phyloP scores from a whole-genome alignment of 1,140 invertebrate species.

The Pentalonia nigronervosa region DNA sequence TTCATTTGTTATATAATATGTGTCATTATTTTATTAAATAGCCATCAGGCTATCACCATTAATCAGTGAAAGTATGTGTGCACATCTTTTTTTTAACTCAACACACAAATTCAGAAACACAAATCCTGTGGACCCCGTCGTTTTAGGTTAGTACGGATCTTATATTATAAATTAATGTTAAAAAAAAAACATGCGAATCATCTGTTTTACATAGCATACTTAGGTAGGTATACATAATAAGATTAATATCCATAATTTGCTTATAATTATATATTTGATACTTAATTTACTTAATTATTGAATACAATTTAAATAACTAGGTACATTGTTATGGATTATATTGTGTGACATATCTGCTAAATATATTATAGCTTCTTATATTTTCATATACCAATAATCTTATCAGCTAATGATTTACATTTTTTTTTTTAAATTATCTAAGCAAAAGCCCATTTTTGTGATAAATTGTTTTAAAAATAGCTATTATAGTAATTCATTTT shows the following conservation, averaged over 20 bases:
- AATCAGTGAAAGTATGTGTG: slow-evolving; percentile 46
- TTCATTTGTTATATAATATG: slow-evolving; percentile 41
- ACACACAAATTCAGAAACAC: slow-evolving; percentile 52
- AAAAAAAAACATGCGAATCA: not conserved
- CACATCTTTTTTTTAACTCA: slow-evolving; percentile 42
- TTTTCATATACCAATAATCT: not conserved
- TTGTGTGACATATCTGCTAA: too few relatives aligned
- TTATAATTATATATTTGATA: not conserved
- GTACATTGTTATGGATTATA: too few relatives aligned
- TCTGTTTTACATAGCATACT: not conserved
- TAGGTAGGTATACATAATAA: not conserved
- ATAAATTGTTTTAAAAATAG: not conserved
- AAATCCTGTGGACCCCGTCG: slow-evolving; percentile 46
- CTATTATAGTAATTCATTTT: not conserved
- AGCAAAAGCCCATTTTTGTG: not conserved
- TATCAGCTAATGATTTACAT: not conserved
- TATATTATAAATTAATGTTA: slow-evolving; percentile 45
- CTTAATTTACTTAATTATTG: too few relatives aligned
- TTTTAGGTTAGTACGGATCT: slow-evolving; percentile 51
- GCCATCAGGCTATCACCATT: slow-evolving; percentile 27
- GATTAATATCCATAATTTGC: not conserved
- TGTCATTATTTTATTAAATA: slow-evolving; percentile 43
- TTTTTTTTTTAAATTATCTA: too few relatives aligned
- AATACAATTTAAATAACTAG: too few relatives aligned
- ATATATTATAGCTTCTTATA: not conserved